Evolutionary conservation across 2,113 vertebrate genomes (phyloP).

Genomic region (Zootoca vivipara): DNA sequence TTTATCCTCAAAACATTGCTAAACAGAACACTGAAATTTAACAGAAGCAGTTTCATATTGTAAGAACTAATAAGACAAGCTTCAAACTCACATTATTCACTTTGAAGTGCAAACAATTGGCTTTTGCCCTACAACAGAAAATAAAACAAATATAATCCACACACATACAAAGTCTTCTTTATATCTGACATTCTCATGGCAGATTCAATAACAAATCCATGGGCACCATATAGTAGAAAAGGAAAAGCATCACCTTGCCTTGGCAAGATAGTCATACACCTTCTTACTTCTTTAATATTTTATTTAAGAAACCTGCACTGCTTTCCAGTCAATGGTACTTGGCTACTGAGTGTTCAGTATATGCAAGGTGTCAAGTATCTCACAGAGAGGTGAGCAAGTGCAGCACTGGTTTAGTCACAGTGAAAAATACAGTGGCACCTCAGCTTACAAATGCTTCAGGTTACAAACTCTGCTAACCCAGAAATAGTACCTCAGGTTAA

Average conservation of each 20-base stretch:
- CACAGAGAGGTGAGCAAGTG: neutral
- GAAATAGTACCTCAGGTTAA: too few relatives aligned
- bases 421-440: too few relatives aligned
- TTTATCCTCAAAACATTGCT: neutral
- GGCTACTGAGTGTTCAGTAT: neutral
- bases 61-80: neutral
- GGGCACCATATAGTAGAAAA: neutral
- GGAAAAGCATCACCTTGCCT: neutral
- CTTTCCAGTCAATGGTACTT: neutral
- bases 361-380: neutral
- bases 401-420: neutral
- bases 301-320: neutral
- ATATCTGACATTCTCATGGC: neutral
- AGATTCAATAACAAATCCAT: neutral
- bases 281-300: neutral
- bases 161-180: neutral
- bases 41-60: constrained; percentile 9
- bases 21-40: constrained; percentile 11
- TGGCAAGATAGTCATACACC: neutral
- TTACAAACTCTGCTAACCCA: too few relatives aligned
- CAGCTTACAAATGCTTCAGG: too few relatives aligned
- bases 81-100: neutral
- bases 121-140: neutral
- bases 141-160: neutral
- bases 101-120: neutral